Evolutionary conservation across 2,888 invertebrate species (phyloP).

Genomic region (Eulithis prunata): DNA sequence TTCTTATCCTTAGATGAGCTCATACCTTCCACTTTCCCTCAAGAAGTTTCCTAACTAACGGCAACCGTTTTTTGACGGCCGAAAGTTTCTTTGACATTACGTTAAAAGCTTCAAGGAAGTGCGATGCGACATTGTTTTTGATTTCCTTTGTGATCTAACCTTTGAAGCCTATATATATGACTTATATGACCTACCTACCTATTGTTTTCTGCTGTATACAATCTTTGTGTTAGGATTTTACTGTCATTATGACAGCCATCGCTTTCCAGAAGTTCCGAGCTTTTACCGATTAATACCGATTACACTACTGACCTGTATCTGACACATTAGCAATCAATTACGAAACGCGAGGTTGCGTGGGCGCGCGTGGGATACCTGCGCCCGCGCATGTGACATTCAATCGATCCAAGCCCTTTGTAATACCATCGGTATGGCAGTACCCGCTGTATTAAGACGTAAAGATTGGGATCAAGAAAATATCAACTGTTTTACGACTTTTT

Average conservation of each 20-base stretch:
- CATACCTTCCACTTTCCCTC: slow-evolving; percentile 39
- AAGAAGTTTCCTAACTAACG: not conserved
- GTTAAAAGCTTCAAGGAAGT: too few relatives aligned
- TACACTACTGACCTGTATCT: slow-evolving; percentile 37
- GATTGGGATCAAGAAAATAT: slow-evolving; percentile 12
- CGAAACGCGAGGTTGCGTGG: slow-evolving; percentile 37
- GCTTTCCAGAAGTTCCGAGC: not conserved
- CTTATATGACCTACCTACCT: too few relatives aligned
- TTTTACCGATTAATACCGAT: slow-evolving; percentile 32
- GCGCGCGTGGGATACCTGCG: slow-evolving; percentile 44
- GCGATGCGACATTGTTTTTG: too few relatives aligned
- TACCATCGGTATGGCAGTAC: slow-evolving; percentile 13
- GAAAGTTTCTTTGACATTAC: not conserved
- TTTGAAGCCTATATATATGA: too few relatives aligned
- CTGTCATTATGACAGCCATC: not conserved
- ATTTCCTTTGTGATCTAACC: too few relatives aligned
- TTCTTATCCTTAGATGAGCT: slow-evolving; percentile 30
- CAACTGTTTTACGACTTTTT: not conserved
- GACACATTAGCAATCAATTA: slow-evolving; percentile 34
- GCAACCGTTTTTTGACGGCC: not conserved
- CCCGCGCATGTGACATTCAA: slow-evolving; percentile 28
- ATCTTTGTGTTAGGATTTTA: not conserved
- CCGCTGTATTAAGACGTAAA: slow-evolving; percentile 22
- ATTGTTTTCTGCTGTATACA: too few relatives aligned
- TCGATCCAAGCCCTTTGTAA: slow-evolving; percentile 23